A percentile compares a stretch with the other conserved stretches of the same genome.
These are phyloP conservation scores for Brachyhypopomus occidentalis DNA, from an alignment of 2,113 vertebrate genomes.

Conservation along the genomic window DNA sequence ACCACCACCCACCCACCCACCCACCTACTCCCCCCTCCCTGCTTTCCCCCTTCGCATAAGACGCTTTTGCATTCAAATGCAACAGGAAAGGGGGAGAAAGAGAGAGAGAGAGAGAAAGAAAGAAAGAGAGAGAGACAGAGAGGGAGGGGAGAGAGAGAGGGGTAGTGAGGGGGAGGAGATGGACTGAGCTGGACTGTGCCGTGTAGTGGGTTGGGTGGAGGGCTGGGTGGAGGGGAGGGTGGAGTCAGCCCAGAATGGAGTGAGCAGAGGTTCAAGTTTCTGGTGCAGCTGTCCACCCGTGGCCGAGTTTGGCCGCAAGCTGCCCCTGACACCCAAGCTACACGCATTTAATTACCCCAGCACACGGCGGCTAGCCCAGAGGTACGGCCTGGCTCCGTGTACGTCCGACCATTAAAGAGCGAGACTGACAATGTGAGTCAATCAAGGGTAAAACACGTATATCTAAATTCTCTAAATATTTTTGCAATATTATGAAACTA, in stretches of 20 bases:
- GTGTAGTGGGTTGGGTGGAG: constrained; percentile 47
- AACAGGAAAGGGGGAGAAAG: constrained; percentile 46
- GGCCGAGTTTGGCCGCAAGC: constrained; percentile 36
- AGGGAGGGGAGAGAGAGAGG: constrained; percentile 27
- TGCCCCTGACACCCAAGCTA: constrained; percentile 42
- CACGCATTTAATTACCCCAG: constrained; percentile 42
- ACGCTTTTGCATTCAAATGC: constrained; percentile 76
- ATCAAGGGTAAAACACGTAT: too few species aligned
- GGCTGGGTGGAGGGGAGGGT: not conserved
- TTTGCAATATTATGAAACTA: too few species aligned
- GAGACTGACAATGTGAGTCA: too few species aligned
- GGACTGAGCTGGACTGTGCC: constrained; percentile 51
- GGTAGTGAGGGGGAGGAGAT: constrained; percentile 16
- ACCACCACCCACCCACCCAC: constrained; percentile 20
- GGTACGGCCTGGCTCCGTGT: too few species aligned
- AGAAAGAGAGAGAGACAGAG: constrained; percentile 39
- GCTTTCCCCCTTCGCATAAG: constrained; percentile 76
- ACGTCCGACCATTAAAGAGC: too few species aligned
- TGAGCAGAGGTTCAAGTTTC: constrained; percentile 57
- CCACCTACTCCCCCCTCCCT: constrained; percentile 47
- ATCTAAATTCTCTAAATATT: too few species aligned
- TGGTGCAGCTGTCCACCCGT: constrained; percentile 50
- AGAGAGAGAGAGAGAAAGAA: constrained; percentile 23
- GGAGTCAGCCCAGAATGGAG: constrained; percentile 28
- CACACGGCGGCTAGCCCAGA: not conserved